A percentile compares a stretch with the other conserved stretches of the same genome.
These are phyloP conservation scores for Neocloeon triangulifer DNA, from an alignment of 1,140 invertebrate species.

Conservation along the genomic window DNA sequence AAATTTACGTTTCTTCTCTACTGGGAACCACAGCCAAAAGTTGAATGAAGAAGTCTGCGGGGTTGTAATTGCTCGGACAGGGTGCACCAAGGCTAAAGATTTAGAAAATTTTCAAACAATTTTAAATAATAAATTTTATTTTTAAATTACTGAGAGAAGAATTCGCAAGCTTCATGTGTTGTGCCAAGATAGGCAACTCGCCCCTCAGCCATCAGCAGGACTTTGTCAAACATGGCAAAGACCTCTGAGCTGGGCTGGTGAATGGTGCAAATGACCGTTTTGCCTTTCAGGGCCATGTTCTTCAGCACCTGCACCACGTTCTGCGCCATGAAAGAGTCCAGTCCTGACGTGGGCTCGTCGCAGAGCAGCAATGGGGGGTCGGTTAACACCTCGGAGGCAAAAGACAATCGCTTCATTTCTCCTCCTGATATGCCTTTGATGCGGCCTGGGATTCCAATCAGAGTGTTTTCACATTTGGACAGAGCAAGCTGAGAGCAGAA, in stretches of 20 bases:
- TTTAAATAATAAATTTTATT: too few relatives aligned
- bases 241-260: slow-evolving; percentile 92
- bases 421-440: slow-evolving; percentile 88
- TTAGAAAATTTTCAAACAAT: too few relatives aligned
- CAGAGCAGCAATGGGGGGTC: slow-evolving; percentile 73
- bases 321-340: slow-evolving; percentile 68
- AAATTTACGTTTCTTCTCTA: slow-evolving; percentile 37
- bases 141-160: slow-evolving; percentile 65
- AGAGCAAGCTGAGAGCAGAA: slow-evolving; percentile 41
- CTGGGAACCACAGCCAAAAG: slow-evolving; percentile 70
- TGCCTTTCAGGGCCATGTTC: slow-evolving; percentile 54
- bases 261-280: slow-evolving; percentile 84
- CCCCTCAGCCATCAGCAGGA: slow-evolving; percentile 80
- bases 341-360: slow-evolving; percentile 85
- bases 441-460: slow-evolving; percentile 65
- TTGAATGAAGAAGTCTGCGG: slow-evolving; percentile 88
- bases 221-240: slow-evolving; percentile 76
- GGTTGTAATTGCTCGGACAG: slow-evolving; percentile 77
- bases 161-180: slow-evolving; percentile 47
- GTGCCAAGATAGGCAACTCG: slow-evolving; percentile 74
- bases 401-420: slow-evolving; percentile 85
- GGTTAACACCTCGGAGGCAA: slow-evolving; percentile 52
- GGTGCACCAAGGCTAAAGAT: slow-evolving; percentile 46
- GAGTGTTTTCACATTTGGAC: slow-evolving; percentile 63
- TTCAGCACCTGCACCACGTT: slow-evolving; percentile 74